Base-by-base conservation (phyloP, 2,797 vertebrate genomes). In the Helicolenus hilgendorfi region DNA sequence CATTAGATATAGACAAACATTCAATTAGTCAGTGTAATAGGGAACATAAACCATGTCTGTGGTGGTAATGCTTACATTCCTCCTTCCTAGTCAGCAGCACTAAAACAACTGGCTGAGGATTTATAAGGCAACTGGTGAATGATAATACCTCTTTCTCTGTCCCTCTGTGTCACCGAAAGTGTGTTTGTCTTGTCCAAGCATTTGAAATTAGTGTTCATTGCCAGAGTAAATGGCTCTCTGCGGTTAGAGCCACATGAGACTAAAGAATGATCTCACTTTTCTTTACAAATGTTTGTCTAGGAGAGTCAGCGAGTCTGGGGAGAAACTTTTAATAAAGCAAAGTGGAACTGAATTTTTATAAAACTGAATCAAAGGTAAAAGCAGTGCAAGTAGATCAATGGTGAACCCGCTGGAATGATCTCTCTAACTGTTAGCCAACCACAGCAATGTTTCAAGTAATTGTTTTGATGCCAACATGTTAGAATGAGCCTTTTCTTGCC, bases 1-100 rank as follows among this genome's bases (percentile, higher is more conserved):
- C 88, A 95, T 96, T 95, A 95, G 77, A 89, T 83, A 94, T 81
- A 93, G 91, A 91, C 89, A 93, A 95, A 94, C 86, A 94, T 93
- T 94, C 88, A 94, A 94, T 96, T 95, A 95, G 92, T 92, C 87
- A 84, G 59, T 83, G 72, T 94, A 95, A 94, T 84, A 77, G 91
- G 73, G 68, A 87, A 88, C 88, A 94, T 95, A 94, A 96, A 94
- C 80, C 91, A 93, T 80, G 91, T 87, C 86, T 83, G 84, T 80
- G 65, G 70, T 73, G 55, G 79, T 77, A 89, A 92, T 79, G 81
- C 74, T 84, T 81, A 84, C 56, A 76, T 80, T 89, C 64, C 63
- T 82, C 70, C 80, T 75, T 85, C 77, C 83, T 76, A 89, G 91
- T 92, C 90, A 85, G 87, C 88, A 79, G 86, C 68, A 85, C 83